Conservation (phyloP, 2,888 invertebrate species). For the Pogonocherus hispidulus region DNA sequence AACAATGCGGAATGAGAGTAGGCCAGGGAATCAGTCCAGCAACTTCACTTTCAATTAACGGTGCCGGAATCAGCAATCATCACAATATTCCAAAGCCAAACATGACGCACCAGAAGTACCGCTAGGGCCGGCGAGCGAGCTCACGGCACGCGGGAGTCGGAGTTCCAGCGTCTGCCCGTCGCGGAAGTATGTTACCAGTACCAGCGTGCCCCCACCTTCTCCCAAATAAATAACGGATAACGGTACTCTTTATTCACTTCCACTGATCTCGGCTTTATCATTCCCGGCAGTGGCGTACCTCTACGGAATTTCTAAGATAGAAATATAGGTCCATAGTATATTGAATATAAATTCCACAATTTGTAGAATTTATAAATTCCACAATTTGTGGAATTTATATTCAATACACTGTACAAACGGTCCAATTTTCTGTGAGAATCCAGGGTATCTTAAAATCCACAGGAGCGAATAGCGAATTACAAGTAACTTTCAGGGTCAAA, state of each 20-base stretch:
- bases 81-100: conserved; percentile 43
- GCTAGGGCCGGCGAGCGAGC: conserved; percentile 43
- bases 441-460: too few species aligned
- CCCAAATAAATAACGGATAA: conserved; percentile 60
- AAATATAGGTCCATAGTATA: too few species aligned
- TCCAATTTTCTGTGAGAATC: too few species aligned
- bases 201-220: conserved; percentile 47
- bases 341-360: too few species aligned
- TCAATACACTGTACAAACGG: too few species aligned
- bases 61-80: conserved; percentile 50
- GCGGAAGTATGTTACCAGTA: conserved; percentile 57
- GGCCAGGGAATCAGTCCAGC: conserved; percentile 63
- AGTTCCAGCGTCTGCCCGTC: conserved; percentile 53
- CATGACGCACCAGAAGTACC: conserved; percentile 55
- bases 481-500: too few species aligned
- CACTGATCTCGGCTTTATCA: conserved; percentile 52
- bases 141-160: conserved; percentile 34
- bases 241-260: conserved; percentile 62
- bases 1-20: conserved; percentile 57
- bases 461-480: too few species aligned
- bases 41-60: conserved; percentile 66
- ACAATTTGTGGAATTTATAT: too few species aligned
- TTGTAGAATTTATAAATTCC: too few species aligned
- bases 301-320: too few species aligned
- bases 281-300: conserved; percentile 22